Evolutionary conservation across 1,140 invertebrate species (phyloP).

Genomic region (Sycobia sp.): DNA sequence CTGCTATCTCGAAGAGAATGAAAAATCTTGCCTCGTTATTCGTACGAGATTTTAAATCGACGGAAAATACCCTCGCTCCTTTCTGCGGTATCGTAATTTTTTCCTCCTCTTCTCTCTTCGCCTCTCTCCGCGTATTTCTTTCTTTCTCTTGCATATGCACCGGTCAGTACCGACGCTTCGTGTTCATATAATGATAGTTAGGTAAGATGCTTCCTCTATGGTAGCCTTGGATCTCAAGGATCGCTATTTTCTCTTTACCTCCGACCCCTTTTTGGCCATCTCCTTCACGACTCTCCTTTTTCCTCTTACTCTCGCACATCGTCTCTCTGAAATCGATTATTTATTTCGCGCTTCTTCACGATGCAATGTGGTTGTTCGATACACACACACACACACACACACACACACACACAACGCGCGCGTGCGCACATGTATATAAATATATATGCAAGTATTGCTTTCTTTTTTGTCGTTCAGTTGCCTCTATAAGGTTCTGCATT

Average conservation of each 20-base stretch:
- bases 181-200: slow-evolving; percentile 26
- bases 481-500: neutral
- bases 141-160: neutral
- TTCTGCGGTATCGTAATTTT: slow-evolving; percentile 2
- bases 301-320: slow-evolving; percentile 14
- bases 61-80: neutral
- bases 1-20: neutral
- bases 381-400: too few relatives aligned
- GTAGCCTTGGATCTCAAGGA: slow-evolving; percentile 25
- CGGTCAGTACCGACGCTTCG: neutral
- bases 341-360: slow-evolving; percentile 1
- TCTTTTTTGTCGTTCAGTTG: neutral
- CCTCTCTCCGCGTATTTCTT: slow-evolving; percentile 6
- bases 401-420: too few relatives aligned
- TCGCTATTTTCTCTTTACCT: slow-evolving; percentile 25
- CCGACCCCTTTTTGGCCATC: neutral
- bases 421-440: neutral
- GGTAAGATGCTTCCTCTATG: slow-evolving; percentile 28
- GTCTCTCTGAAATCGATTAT: neutral
- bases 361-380: neutral
- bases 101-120: slow-evolving; percentile 13
- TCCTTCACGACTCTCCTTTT: neutral
- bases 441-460: neutral
- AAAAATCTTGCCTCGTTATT: slow-evolving; percentile 22
- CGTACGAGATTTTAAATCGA: neutral